A percentile compares a stretch with the other conserved stretches of the same genome.
Conservation (phyloP, 2,888 invertebrate genomes). For the Pterostichus madidus region DNA sequence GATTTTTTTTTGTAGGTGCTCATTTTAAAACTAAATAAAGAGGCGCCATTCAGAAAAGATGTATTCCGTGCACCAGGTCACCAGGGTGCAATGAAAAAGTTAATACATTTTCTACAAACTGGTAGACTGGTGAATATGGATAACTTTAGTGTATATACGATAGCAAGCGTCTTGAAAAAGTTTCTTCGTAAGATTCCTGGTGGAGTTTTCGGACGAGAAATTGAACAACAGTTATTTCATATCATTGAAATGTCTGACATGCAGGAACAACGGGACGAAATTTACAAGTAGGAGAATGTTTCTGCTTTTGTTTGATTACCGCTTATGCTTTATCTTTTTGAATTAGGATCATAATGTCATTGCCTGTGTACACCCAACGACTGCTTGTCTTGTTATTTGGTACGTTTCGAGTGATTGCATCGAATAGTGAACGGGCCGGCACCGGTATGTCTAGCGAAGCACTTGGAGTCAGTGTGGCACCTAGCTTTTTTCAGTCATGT, state of each 20-base stretch:
- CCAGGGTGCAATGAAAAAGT: conserved; percentile 95
- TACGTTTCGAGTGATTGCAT: conserved; percentile 96
- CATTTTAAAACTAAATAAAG: conserved; percentile 95
- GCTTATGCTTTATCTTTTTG: conserved; percentile 53
- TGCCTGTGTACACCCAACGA: conserved; percentile 94
- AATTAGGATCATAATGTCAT: conserved; percentile 89
- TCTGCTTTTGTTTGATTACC: conserved; percentile 32
- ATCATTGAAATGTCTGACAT: conserved; percentile 91
- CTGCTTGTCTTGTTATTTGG: conserved; percentile 97
- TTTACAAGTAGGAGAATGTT: conserved; percentile 85
- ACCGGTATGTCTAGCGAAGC: conserved; percentile 98
- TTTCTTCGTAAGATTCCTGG: conserved; percentile 98
- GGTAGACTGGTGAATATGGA: conserved; percentile 95
- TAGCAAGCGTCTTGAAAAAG: conserved; percentile 98
- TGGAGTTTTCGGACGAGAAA: conserved; percentile 95
- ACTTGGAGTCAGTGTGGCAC: conserved; percentile 96
- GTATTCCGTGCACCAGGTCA: conserved; percentile 97
- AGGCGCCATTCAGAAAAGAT: conserved; percentile 95
- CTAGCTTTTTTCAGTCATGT: conserved; percentile 97
- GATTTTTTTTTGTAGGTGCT: conserved; percentile 82
- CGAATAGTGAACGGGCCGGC: conserved; percentile 92
- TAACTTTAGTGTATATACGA: conserved; percentile 97
- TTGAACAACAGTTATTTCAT: conserved; percentile 93
- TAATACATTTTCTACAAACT: conserved; percentile 93
- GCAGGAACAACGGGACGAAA: conserved; percentile 92